Evolutionary conservation across 2,888 invertebrate genomes (phyloP), one percentile per base, ranked within the genome.

Genomic region (Hermaeophaga mercurialis): DNA sequence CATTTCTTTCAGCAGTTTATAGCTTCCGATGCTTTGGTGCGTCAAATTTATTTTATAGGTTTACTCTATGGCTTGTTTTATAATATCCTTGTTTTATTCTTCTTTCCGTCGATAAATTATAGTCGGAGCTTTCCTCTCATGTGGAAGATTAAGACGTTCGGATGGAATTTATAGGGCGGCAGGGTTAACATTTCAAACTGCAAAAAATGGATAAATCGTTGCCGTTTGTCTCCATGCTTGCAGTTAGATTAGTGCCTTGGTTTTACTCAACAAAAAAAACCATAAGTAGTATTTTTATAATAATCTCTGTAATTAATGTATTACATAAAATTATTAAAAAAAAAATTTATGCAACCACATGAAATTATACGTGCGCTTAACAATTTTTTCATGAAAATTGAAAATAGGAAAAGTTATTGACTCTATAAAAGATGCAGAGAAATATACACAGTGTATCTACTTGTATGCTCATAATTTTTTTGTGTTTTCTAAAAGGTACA

Each of bases 11-110:
- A 44, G 43, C 55, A 59, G 55, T 62, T 62, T 62, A 59, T 58
- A 58, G 59, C 58, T 62, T 62, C 62, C 59, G 59, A 59, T 59
- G 62, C 59, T 59, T 47, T 59, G 59, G 53, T 59, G 62, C 62
- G 59, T 59, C 62, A 62, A 59, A 58, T 62, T 62, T 62, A 59
- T 62, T 62, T 62, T 56, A 61, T 58, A 54, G 56, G 56, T 58
- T 58, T 53, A 33, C 56, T 61, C 46, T 52, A 58, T 56, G 54
- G 61, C 53, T 50, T 54, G 54, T 61, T 61, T 61, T 59, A 59
- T 58, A 61, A 58, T 61, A 56, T 47, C 47, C 47, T 47, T 47
- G 43, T 34, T 52, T 43, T 52, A 43, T 28, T 24, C 24, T 9
- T 34, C 15, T 22, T 47, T 53, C 52, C 33, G 15, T 47, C 39